Percentiles rank a stretch among this genome's conserved stretches.
These are phyloP conservation scores for Grapholita molesta DNA, from an alignment of 1,140 invertebrate genomes.

Conservation along the genomic window DNA sequence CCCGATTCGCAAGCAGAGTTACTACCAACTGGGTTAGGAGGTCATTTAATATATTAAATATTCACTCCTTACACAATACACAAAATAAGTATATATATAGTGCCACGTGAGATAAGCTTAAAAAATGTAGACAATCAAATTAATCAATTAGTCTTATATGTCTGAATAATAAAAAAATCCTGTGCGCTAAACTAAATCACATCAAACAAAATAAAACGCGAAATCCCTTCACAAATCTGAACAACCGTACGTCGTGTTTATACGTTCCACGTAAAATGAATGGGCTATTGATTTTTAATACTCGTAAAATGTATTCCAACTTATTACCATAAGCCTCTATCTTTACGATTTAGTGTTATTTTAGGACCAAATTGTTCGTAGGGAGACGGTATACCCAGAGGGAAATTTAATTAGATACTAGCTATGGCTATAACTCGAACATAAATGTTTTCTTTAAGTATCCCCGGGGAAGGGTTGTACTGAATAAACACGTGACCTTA, in stretches of 20 bases:
- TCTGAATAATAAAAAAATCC: no score
- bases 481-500: constrained; percentile 2
- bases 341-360: constrained; percentile 17
- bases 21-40: no score
- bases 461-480: constrained; percentile 10
- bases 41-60: no score
- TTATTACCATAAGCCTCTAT: constrained; percentile 28
- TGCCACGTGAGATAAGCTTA: no score
- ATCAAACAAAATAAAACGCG: neutral
- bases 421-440: constrained; percentile 9
- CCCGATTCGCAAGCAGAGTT: no score
- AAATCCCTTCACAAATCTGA: neutral
- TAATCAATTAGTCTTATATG: no score
- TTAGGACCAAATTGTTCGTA: constrained; percentile 17
- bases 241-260: neutral
- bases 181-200: no score
- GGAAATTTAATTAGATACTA: constrained; percentile 13
- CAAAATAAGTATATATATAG: no score
- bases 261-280: constrained; percentile 2
- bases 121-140: neutral
- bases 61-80: no score
- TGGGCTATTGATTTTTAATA: constrained; percentile 24
- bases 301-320: constrained; percentile 26
- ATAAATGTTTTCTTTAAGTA: constrained; percentile 17
- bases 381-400: constrained; percentile 9